Evolutionary conservation across 2,113 vertebrate species (phyloP).

Genomic region (Notarius quadriscutis): DNA sequence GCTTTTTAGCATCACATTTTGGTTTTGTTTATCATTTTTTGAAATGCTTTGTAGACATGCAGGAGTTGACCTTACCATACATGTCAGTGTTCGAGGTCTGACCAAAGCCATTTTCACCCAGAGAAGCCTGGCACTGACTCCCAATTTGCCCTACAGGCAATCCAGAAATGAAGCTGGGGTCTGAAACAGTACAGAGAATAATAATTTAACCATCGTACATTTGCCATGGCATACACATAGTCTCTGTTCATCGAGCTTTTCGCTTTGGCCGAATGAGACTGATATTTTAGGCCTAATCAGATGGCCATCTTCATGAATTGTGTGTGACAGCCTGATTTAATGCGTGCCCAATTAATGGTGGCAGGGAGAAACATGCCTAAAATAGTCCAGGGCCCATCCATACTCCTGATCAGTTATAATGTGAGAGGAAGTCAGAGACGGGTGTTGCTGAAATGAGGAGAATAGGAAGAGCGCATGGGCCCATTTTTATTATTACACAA

Average conservation of each 20-base stretch:
- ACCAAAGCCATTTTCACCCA: conserved; percentile 41
- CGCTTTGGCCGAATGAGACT: background rate
- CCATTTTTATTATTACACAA: conserved; percentile 62
- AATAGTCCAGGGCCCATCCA: conserved; percentile 20
- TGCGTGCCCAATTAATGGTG: conserved; percentile 12
- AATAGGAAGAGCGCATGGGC: conserved; percentile 57
- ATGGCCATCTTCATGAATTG: conserved; percentile 3
- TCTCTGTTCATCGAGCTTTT: background rate
- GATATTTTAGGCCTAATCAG: conserved; percentile 17
- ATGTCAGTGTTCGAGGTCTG: conserved; percentile 64
- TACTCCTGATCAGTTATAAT: conserved; percentile 18
- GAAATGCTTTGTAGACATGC: background rate
- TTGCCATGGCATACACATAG: background rate
- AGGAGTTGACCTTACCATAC: conserved; percentile 65
- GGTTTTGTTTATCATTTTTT: background rate
- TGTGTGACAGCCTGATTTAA: conserved; percentile 6
- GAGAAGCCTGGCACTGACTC: conserved; percentile 60
- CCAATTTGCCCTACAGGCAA: conserved; percentile 37
- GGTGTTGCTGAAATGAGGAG: conserved; percentile 61
- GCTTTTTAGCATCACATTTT: background rate
- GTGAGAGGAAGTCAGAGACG: conserved; percentile 18
- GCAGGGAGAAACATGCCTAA: conserved; percentile 20
- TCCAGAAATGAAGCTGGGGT: conserved; percentile 34
- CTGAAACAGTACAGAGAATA: conserved; percentile 21
- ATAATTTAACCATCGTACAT: background rate